Evolutionary conservation across 2,113 vertebrate species (phyloP).

Genomic region (Asarcornis scutulata): DNA sequence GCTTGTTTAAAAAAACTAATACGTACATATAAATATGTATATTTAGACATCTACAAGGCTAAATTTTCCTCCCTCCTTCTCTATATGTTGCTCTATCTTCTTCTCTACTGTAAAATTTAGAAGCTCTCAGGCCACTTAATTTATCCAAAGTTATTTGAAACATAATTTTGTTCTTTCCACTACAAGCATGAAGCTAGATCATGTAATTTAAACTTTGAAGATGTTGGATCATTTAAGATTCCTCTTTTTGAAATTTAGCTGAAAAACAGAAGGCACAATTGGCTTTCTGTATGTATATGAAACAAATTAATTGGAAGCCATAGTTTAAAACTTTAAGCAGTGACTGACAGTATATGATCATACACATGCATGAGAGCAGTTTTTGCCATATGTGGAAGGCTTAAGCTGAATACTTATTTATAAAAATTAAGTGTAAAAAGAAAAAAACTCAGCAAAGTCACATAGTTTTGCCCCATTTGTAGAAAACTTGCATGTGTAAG

Average conservation of each 20-base stretch:
- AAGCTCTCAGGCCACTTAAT: background rate
- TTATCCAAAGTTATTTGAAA: background rate
- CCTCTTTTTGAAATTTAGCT: background rate
- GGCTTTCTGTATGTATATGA: background rate
- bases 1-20: background rate
- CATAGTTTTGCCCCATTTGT: background rate
- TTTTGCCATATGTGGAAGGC: background rate
- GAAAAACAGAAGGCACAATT: background rate
- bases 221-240: background rate
- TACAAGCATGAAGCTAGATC: background rate
- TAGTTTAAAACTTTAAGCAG: background rate
- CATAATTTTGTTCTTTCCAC: background rate
- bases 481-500: background rate
- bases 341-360: background rate
- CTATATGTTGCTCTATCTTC: background rate
- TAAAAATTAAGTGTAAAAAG: background rate
- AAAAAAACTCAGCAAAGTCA: background rate
- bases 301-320: background rate
- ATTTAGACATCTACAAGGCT: background rate
- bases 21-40: background rate
- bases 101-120: background rate
- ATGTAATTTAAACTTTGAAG: background rate
- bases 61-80: background rate
- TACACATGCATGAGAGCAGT: fast-evolving
- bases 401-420: background rate